Conservation (phyloP, 2,797 vertebrate genomes). For the Mormyrops attenuatus region DNA sequence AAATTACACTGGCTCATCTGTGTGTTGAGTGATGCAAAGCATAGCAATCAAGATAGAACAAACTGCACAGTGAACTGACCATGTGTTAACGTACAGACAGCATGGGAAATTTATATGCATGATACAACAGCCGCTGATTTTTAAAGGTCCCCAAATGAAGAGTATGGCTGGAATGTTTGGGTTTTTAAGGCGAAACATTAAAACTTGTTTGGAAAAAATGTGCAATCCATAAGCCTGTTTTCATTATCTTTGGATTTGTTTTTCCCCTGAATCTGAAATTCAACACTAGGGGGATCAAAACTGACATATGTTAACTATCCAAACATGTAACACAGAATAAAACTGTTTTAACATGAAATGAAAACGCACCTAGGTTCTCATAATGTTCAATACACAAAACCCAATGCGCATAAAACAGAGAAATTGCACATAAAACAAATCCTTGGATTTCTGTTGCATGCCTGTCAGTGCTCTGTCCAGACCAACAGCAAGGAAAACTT, state of each 20-base stretch:
- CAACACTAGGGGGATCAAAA: neutral
- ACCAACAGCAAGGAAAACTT: neutral
- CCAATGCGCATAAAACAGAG: neutral
- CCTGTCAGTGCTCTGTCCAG: neutral
- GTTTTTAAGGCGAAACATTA: neutral
- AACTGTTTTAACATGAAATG: neutral
- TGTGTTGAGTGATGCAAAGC: neutral
- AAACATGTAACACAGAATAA: neutral
- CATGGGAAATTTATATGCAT: neutral
- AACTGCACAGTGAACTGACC: neutral
- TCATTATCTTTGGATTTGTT: neutral
- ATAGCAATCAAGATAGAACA: neutral
- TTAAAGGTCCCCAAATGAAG: constrained; percentile 3
- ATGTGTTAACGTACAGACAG: neutral
- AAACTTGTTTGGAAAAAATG: neutral
- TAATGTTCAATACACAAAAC: neutral
- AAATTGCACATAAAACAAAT: neutral
- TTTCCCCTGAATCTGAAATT: constrained; percentile 1
- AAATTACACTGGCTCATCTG: neutral
- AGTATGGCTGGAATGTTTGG: neutral
- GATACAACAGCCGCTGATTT: neutral
- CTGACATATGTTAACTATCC: neutral
- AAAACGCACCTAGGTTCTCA: neutral
- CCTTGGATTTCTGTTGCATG: neutral
- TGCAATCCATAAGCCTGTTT: constrained; percentile 10